A percentile compares a stretch with the other conserved stretches of the same genome.
Conservation (phyloP, 2,113 vertebrate genomes). For the Daphoenositta chrysoptera region DNA sequence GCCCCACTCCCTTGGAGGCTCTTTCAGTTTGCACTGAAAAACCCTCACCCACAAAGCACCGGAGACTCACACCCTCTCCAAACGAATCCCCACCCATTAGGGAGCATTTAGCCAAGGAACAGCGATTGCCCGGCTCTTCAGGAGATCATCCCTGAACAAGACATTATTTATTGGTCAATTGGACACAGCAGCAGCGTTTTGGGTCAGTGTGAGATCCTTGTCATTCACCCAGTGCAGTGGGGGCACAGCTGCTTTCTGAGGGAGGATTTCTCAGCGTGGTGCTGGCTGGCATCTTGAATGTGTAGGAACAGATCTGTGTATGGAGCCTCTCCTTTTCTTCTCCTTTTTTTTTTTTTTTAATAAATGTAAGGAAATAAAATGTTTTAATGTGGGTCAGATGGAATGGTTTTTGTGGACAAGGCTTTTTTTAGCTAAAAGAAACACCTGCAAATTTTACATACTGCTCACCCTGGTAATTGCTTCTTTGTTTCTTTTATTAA, state of each 20-base stretch:
- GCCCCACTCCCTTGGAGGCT: accelerated
- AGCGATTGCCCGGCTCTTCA: background rate
- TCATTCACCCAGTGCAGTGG: background rate
- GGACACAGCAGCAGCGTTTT: background rate
- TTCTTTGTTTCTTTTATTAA: background rate
- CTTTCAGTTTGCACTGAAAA: background rate
- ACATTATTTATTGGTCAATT: background rate
- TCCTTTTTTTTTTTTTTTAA: background rate
- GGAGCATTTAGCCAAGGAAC: background rate
- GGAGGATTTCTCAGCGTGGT: background rate
- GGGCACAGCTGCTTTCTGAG: background rate
- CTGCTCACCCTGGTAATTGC: background rate
- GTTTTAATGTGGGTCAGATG: background rate
- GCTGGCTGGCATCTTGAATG: background rate
- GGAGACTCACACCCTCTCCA: background rate
- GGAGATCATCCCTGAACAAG: background rate
- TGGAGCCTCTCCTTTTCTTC: background rate
- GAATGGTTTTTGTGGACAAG: background rate
- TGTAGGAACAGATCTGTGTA: background rate
- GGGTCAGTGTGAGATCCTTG: background rate
- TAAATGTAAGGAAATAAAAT: background rate
- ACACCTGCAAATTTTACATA: background rate
- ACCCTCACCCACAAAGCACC: background rate
- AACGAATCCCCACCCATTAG: background rate
- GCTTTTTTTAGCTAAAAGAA: background rate